Evolutionary conservation across 1,140 invertebrate species (phyloP), one percentile per base, ranked within the genome.

Genomic region (Cyphomyrmex costatus): DNA sequence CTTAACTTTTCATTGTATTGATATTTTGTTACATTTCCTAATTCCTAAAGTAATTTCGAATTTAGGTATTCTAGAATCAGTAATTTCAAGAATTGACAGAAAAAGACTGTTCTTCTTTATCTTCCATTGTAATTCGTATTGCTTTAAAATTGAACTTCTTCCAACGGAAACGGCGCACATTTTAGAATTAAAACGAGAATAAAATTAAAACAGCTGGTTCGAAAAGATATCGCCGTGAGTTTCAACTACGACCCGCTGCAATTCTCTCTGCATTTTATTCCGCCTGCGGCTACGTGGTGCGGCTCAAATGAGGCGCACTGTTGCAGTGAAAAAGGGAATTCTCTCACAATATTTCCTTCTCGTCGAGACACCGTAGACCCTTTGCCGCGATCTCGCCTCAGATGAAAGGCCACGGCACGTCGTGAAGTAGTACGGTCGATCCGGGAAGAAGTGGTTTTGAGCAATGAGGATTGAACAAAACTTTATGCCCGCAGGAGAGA

Each of bases 341-440:
- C 53, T 74, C 53, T 74, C 68, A 73, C 68, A 83, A 83, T 83
- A 83, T 83, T 83, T 83, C 66, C 51, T 71, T 82, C 19, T 82
- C 68, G 79, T 60, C 33, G 82, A 27, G 61, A 66, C n/a, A 60
- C 19, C 36, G n/a, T 60, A 46, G 24, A 85, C 58, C 60, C 61
- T 86, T 89, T 63, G 56, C 12, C 68, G 21, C 56, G 70, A 76
- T 58, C 83, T 74, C 42, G 27, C 36, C 16, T 19, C 68, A 24
- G 46, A 76, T 82, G 87, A 89, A 89, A 89, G 88, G 30, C 27
- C 46, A 65, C 46, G 61, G 14, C 19, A 51, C 60, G 71, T 85
- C 60, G 46, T 46, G 30, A 21, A 30, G 58, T 85, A 27, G n/a
- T 30, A 51, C 51, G 65, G 65, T 82, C 36, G 33, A 83, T 19